phyloP scores from a whole-genome alignment of 2,113 vertebrate species.

The Tetrao urogallus region DNA sequence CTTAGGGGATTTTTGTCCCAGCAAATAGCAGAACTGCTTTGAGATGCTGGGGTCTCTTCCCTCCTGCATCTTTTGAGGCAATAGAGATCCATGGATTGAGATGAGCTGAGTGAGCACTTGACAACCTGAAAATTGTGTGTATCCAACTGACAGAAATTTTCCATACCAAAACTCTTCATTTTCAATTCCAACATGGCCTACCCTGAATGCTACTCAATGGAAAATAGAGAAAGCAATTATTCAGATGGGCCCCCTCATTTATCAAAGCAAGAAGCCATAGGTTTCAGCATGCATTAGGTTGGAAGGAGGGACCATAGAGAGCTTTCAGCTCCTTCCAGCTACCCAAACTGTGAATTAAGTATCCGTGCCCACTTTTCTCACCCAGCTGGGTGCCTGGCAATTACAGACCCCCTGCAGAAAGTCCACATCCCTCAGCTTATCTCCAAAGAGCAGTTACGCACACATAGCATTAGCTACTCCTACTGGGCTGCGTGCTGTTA shows the following conservation, averaged over 20 bases:
- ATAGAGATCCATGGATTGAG: neutral
- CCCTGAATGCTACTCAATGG: neutral
- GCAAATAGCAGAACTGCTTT: neutral
- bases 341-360: neutral
- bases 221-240: neutral
- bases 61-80: neutral
- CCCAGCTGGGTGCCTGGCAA: neutral
- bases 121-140: neutral
- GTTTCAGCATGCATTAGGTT: rapidly evolving
- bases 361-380: neutral
- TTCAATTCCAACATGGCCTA: neutral
- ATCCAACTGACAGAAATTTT: neutral
- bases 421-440: neutral
- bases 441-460: neutral
- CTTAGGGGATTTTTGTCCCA: neutral
- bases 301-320: neutral
- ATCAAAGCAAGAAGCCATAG: neutral
- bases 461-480: neutral
- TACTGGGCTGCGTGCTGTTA: neutral
- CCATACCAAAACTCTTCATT: neutral
- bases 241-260: neutral
- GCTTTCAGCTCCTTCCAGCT: neutral
- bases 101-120: neutral
- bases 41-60: neutral
- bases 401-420: neutral